These are phyloP conservation scores for Parus major DNA, from an alignment of 2,113 vertebrate genomes.

Conservation along the genomic window DNA sequence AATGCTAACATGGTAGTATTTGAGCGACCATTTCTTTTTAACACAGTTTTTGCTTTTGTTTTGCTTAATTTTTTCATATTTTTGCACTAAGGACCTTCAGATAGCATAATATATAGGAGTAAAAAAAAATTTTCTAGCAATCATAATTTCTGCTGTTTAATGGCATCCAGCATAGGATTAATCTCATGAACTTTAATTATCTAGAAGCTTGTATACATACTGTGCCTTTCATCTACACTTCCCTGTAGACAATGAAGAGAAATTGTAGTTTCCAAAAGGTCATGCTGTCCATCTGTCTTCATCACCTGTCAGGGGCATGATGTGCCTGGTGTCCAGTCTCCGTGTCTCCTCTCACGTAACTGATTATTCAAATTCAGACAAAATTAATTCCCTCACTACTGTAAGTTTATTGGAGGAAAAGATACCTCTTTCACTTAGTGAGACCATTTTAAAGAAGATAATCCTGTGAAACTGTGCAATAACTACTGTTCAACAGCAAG, in stretches of 20 bases:
- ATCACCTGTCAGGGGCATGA: not conserved
- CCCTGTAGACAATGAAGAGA: not conserved
- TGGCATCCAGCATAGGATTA: not conserved
- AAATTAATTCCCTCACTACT: not conserved
- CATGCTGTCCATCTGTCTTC: not conserved
- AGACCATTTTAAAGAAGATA: not conserved
- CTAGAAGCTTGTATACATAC: not conserved
- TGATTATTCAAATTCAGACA: not conserved
- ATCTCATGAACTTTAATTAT: not conserved
- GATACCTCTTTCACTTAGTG: not conserved
- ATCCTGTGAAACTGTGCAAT: not conserved
- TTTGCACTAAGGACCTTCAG: not conserved
- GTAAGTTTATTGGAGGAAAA: not conserved
- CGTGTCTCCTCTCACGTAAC: not conserved
- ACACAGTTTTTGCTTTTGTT: not conserved
- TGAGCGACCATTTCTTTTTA: conserved; percentile 46
- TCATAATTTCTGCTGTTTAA: not conserved
- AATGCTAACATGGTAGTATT: conserved; percentile 57
- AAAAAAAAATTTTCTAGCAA: not conserved
- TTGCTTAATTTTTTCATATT: not conserved
- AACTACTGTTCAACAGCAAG: not conserved
- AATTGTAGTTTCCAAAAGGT: not conserved
- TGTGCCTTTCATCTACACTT: not conserved
- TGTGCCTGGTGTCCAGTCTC: not conserved
- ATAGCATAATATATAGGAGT: not conserved